Percentiles rank a stretch among this genome's conserved stretches.
Conservation (phyloP, 2,888 invertebrate genomes). For the Schrankia costaestrigalis region DNA sequence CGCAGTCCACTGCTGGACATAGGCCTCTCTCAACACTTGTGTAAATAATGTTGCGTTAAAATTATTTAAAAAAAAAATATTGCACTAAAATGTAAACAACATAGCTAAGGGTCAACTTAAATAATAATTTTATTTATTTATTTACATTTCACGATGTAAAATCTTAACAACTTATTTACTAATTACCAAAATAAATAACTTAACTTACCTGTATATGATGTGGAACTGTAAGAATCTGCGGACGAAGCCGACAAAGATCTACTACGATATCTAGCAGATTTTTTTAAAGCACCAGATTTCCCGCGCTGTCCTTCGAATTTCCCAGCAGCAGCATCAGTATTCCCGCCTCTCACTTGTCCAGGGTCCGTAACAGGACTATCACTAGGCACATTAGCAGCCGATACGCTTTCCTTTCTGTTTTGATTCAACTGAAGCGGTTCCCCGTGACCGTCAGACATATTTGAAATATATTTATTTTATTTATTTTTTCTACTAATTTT, state of each 20-base stretch:
- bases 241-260: conserved; percentile 96
- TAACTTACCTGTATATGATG: conserved; percentile 82
- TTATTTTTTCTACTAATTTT: conserved; percentile 12
- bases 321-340: conserved; percentile 57
- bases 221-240: conserved; percentile 96
- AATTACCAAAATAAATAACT: not conserved
- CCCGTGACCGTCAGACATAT: conserved; percentile 68
- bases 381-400: conserved; percentile 77
- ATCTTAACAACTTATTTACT: not conserved
- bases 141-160: no score
- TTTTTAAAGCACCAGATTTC: conserved; percentile 89
- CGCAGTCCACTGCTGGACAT: no score
- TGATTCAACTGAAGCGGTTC: conserved; percentile 57
- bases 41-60: no score
- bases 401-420: conserved; percentile 65
- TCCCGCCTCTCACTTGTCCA: conserved; percentile 79
- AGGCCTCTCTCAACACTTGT: no score
- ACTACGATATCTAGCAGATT: conserved; percentile 92
- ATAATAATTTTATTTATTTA: no score
- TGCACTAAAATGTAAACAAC: no score
- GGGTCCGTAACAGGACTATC: conserved; percentile 90
- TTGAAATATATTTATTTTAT: conserved; percentile 19
- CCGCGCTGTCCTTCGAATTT: conserved; percentile 71
- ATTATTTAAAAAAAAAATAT: no score
- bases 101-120: no score